Conservation (phyloP, 1,140 invertebrate species). For the Drosophila serrata region DNA sequence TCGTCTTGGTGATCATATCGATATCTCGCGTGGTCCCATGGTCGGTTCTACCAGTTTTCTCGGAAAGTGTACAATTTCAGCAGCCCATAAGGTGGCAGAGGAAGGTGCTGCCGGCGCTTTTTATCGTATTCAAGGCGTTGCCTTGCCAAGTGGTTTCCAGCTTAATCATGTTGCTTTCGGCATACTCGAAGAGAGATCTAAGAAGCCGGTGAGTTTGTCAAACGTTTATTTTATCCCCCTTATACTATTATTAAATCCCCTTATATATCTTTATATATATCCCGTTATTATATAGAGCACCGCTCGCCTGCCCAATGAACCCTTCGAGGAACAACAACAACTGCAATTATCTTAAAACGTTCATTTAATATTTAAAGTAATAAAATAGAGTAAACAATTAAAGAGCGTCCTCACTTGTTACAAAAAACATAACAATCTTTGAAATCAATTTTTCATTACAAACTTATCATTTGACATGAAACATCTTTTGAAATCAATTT, state of each 20-base stretch:
- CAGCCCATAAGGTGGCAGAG: slow-evolving; percentile 89
- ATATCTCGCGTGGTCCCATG: slow-evolving; percentile 96
- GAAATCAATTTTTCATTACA: not conserved
- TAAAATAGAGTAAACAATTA: slow-evolving; percentile 47
- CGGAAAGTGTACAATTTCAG: slow-evolving; percentile 90
- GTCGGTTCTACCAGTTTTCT: slow-evolving; percentile 91
- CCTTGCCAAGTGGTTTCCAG: slow-evolving; percentile 91
- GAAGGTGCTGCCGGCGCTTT: slow-evolving; percentile 87
- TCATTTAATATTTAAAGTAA: slow-evolving; percentile 67
- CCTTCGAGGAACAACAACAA: slow-evolving; percentile 79
- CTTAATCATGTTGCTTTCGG: slow-evolving; percentile 94
- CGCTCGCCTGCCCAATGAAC: slow-evolving; percentile 86
- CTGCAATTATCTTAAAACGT: slow-evolving; percentile 74
- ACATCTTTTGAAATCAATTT: not conserved
- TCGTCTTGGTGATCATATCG: slow-evolving; percentile 93
- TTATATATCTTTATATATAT: too few species aligned
- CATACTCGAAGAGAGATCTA: slow-evolving; percentile 91
- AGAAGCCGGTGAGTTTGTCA: slow-evolving; percentile 88
- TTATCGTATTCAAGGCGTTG: slow-evolving; percentile 96
- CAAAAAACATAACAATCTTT: slow-evolving; percentile 17
- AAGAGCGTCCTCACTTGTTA: slow-evolving; percentile 49
- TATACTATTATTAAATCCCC: not conserved
- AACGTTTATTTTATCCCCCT: too few species aligned
- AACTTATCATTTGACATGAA: too few species aligned
- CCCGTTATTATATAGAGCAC: slow-evolving; percentile 85